These are phyloP conservation scores for Spinus pinus DNA, from an alignment of 2,797 vertebrate genomes.

Conservation along the genomic window DNA sequence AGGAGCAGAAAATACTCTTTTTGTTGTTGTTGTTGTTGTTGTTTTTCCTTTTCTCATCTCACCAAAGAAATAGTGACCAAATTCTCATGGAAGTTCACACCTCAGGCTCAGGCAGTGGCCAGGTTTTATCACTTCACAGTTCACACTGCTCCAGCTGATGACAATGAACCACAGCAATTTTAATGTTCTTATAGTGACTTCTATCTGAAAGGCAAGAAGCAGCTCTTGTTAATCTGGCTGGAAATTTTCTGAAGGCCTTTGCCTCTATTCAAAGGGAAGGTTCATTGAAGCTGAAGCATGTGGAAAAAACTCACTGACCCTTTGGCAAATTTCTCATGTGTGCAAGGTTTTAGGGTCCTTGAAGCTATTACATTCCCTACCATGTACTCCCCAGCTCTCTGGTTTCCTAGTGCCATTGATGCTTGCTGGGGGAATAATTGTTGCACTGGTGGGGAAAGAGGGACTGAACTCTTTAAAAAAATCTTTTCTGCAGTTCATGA, in stretches of 20 bases:
- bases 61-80: neutral
- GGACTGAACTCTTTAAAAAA: neutral
- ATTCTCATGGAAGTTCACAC: neutral
- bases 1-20: neutral
- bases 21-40: neutral
- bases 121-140: neutral
- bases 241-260: neutral
- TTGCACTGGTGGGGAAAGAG: neutral
- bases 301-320: neutral
- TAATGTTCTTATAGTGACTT: neutral
- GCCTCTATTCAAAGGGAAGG: neutral
- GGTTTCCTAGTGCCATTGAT: neutral
- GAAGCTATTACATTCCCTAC: neutral
- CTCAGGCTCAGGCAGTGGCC: neutral
- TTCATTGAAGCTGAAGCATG: neutral
- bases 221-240: neutral
- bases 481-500: neutral
- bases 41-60: accelerated
- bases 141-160: neutral
- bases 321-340: neutral
- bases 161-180: neutral
- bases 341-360: neutral
- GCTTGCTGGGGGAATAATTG: neutral
- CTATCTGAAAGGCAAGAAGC: neutral
- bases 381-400: neutral